These are phyloP conservation scores for Itoplectis maculator DNA, from an alignment of 2,888 invertebrate genomes.

Conservation along the genomic window DNA sequence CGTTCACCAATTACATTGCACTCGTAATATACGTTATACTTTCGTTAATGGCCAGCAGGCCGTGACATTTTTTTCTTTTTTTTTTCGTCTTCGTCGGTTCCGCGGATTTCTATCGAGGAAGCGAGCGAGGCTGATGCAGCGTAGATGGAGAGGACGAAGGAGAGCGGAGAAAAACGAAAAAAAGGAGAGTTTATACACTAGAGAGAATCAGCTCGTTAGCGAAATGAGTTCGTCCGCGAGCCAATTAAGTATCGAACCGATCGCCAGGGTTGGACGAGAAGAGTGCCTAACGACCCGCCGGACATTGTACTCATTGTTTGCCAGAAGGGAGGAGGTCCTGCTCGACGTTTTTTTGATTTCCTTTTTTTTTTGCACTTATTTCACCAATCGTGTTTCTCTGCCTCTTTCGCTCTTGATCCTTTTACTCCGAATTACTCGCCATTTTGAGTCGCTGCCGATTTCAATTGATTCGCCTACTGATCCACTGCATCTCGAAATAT, in stretches of 20 bases:
- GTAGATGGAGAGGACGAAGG: constrained; percentile 26
- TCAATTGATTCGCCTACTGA: neutral
- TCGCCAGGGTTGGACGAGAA: constrained; percentile 68
- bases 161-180: constrained; percentile 52
- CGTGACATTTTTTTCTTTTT: constrained; percentile 16
- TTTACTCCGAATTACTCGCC: neutral
- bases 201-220: constrained; percentile 72
- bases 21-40: constrained; percentile 34
- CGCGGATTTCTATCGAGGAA: constrained; percentile 47
- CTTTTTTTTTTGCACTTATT: constrained; percentile 3
- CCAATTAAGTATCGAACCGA: constrained; percentile 73
- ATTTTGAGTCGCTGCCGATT: constrained; percentile 5
- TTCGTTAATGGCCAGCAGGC: constrained; percentile 45
- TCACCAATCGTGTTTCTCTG: constrained; percentile 42
- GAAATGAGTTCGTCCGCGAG: constrained; percentile 73
- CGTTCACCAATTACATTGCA: constrained; percentile 33
- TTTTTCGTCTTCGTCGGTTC: constrained; percentile 31
- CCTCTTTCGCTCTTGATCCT: neutral
- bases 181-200: constrained; percentile 63
- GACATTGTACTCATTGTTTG: constrained; percentile 73
- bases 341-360: neutral
- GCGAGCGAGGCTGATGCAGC: constrained; percentile 15
- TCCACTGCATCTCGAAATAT: no score
- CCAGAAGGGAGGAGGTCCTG: constrained; percentile 63
- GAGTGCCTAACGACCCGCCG: constrained; percentile 70